Percentiles rank a stretch among this genome's conserved stretches.
These are phyloP conservation scores for Dynastes hyllus DNA, from an alignment of 2,888 invertebrate genomes.

Conservation along the genomic window DNA sequence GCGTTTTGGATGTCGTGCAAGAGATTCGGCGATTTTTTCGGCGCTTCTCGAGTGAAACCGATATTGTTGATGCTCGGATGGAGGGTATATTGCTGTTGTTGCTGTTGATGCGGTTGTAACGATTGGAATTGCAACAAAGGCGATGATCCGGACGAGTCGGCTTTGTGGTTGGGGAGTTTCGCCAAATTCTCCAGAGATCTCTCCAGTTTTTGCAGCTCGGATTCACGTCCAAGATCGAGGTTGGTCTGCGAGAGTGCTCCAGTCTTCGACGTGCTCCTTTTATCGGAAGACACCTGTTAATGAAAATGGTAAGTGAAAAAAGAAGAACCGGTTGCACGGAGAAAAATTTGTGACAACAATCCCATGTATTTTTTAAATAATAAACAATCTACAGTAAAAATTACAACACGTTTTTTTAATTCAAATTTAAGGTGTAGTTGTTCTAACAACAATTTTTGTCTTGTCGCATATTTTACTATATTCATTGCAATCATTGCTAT, in stretches of 20 bases:
- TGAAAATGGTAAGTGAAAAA: too few species aligned
- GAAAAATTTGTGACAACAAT: too few species aligned
- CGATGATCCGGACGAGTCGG: constrained; percentile 52
- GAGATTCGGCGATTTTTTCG: constrained; percentile 64
- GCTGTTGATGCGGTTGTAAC: constrained; percentile 60
- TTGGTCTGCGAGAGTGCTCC: constrained; percentile 56
- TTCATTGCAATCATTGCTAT: too few species aligned
- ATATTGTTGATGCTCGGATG: constrained; percentile 69
- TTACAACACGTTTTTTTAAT: too few species aligned
- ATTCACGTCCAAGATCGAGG: constrained; percentile 46
- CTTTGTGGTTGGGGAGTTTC: constrained; percentile 57
- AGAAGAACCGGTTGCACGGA: too few species aligned
- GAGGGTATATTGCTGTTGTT: constrained; percentile 57
- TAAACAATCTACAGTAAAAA: too few species aligned
- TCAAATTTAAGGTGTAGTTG: too few species aligned
- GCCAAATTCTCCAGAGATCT: constrained; percentile 63
- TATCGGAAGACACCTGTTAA: background rate
- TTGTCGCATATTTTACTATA: background rate
- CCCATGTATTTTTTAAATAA: too few species aligned
- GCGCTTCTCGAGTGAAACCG: constrained; percentile 63
- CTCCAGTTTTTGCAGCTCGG: constrained; percentile 64
- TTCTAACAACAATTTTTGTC: too few species aligned
- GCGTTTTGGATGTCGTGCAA: constrained; percentile 61
- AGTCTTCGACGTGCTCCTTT: constrained; percentile 5
- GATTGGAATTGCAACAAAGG: constrained; percentile 64